phyloP scores from a whole-genome alignment of 2,888 invertebrate genomes.

The Eilema caniola region DNA sequence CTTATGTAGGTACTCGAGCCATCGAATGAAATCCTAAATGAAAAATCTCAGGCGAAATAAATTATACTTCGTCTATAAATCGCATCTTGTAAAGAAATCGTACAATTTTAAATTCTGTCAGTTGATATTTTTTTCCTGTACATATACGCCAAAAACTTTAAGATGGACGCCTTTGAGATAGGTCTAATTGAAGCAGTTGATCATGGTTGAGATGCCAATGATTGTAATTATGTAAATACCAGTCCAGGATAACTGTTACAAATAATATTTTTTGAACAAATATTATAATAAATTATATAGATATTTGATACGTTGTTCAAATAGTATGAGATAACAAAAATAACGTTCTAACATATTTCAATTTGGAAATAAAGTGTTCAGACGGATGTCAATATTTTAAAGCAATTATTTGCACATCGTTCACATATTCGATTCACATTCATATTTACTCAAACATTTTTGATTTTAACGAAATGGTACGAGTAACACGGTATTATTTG shows the following conservation, averaged over 20 bases:
- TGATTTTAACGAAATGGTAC: constrained; percentile 22
- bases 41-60: no score
- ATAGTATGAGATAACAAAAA: constrained; percentile 8
- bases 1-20: no score
- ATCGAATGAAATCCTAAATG: no score
- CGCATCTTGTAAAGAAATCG: no score
- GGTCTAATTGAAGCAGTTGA: neutral
- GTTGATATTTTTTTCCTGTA: no score
- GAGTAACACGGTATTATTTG: constrained; percentile 23
- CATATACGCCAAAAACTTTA: no score
- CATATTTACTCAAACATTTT: constrained; percentile 19
- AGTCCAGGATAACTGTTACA: neutral
- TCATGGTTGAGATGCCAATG: no score
- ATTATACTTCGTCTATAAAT: no score
- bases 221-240: no score
- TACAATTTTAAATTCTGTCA: no score
- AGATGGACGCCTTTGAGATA: neutral
- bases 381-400: constrained; percentile 23
- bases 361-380: constrained; percentile 16
- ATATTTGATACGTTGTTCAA: constrained; percentile 13
- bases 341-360: constrained; percentile 18
- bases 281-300: neutral
- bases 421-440: constrained; percentile 22
- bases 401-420: constrained; percentile 25
- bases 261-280: neutral